Evolutionary conservation across 2,888 invertebrate species (phyloP), one percentile per base, ranked within the genome.

Genomic region (Linyphia triangularis): DNA sequence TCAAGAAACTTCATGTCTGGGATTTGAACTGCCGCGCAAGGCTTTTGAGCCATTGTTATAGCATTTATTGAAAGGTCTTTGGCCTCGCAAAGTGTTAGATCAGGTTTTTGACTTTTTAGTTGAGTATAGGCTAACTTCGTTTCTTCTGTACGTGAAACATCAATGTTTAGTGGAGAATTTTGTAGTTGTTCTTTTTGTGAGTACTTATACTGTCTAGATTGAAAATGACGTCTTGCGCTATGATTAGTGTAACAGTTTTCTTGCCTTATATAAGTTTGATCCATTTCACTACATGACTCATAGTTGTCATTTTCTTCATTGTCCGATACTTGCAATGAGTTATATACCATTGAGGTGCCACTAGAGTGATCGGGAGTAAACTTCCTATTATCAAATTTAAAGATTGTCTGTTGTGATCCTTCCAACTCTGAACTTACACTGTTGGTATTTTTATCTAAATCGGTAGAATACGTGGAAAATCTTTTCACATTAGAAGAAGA

Each of bases 221-320:
- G 19, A 30, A 30, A 28, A 9, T 10, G 10, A 0, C 24, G 4
- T 16, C 26, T 26, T 28, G 28, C 13, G 2, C n/a, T 43, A 4
- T 73, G 33, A 33, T 30, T 57, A 28, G 19, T 57, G 33, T 57
- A 57, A 30, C 7, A 26, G 59, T 4, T 59, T 59, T 73, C 59
- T 59, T 30, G 30, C 33, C 59, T 73, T 22, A 73, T 33, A 59
- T 73, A 57, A 28, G 22, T 30, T 6, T 73, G 30, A 13, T 73
- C 59, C n/a, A 19, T 30, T 33, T 73, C 57, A 33, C 22, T 73
- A 59, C 59, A 59, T 6, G 26, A 22, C 9, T 59, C 59, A 24
- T 69, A 69, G 0, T 9, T 19, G 16, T 24, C 69, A 7, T 33
- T 73, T 24, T 73, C 30, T 73, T 59, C 73, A 19, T 22, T 73